A percentile compares a stretch with the other conserved stretches of the same genome.
Evolutionary conservation across 2,113 vertebrate species (phyloP).

Genomic region (Zingel zingel): DNA sequence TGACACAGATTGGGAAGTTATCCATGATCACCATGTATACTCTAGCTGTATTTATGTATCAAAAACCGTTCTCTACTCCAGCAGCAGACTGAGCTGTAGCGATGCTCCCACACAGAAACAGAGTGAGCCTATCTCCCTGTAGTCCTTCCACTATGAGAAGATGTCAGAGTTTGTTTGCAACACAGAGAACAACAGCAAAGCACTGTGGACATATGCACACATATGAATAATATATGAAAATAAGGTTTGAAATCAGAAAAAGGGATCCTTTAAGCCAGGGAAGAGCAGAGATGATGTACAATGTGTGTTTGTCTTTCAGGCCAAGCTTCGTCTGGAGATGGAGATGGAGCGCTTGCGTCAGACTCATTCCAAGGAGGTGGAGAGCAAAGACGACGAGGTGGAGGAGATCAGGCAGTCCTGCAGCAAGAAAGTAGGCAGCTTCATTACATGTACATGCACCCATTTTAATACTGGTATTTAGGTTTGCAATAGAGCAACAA

Average conservation of each 20-base stretch:
- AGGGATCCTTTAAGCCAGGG: neutral
- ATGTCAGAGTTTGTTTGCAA: constrained; percentile 3
- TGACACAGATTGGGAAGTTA: too few relatives aligned
- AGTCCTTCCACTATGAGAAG: neutral
- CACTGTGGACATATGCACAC: neutral
- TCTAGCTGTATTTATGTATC: too few relatives aligned
- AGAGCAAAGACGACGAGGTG: constrained; percentile 95
- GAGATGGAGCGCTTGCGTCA: constrained; percentile 96
- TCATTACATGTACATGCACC: neutral
- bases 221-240: constrained; percentile 19
- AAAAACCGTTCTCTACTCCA: neutral
- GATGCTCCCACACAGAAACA: neutral
- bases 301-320: constrained; percentile 79
- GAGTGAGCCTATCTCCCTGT: neutral
- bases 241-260: neutral
- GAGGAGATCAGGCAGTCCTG: constrained; percentile 96
- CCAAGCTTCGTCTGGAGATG: constrained; percentile 97
- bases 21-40: too few relatives aligned
- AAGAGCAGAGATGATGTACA: neutral
- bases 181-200: neutral
- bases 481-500: neutral
- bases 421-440: constrained; percentile 91
- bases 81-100: neutral
- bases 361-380: constrained; percentile 94
- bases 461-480: neutral